A percentile compares a stretch with the other conserved stretches of the same genome.
Conservation (phyloP, 2,113 vertebrate genomes). For the Copsychus sechellarum region DNA sequence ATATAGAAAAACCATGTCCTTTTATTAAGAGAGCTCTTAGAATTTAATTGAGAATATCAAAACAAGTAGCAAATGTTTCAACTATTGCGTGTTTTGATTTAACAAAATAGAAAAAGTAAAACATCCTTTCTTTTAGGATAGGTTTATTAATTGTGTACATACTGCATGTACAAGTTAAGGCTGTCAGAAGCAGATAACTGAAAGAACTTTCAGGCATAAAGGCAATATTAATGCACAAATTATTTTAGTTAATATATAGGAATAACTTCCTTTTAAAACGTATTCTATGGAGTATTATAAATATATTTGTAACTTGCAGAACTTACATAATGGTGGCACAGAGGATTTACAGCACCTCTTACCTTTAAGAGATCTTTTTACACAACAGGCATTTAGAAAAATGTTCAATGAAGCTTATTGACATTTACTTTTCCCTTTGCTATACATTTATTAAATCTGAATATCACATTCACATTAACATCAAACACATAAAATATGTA, state of each 20-base stretch:
- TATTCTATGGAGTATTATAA: neutral
- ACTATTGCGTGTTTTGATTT: neutral
- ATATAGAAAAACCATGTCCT: neutral
- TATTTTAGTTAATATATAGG: neutral
- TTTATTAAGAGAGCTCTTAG: neutral
- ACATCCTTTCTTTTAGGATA: neutral
- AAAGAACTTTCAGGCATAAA: neutral
- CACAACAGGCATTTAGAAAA: conserved; percentile 69
- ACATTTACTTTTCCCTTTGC: conserved; percentile 70
- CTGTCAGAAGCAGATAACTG: neutral
- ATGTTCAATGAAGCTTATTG: conserved; percentile 68
- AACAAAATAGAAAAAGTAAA: neutral
- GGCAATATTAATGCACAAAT: neutral
- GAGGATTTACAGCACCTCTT: conserved; percentile 64
- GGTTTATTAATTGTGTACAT: neutral
- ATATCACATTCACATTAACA: conserved; percentile 75
- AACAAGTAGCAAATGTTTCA: neutral
- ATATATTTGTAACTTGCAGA: conserved; percentile 32
- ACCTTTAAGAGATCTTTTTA: conserved; percentile 59
- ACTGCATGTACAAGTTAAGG: neutral
- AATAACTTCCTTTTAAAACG: neutral
- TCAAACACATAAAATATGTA: conserved; percentile 78
- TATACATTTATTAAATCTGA: conserved; percentile 67
- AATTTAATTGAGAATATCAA: neutral
- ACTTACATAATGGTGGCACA: conserved; percentile 10